Percentiles rank a stretch among this genome's conserved stretches.
These are phyloP conservation scores for Chironomus tentans DNA, from an alignment of 2,888 invertebrate species.

Conservation along the genomic window DNA sequence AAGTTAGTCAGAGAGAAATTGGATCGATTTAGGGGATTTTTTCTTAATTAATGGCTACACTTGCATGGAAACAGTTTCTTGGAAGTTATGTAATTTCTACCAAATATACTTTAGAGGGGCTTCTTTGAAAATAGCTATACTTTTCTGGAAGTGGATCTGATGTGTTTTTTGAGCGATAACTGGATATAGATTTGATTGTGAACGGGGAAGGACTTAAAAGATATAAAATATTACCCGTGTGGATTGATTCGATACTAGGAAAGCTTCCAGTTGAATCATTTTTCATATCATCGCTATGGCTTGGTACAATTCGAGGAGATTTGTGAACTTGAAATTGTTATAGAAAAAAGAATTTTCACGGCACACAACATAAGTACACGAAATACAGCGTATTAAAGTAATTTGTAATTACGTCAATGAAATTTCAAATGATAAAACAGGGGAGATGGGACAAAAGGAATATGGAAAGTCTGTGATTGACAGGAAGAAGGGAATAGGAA, in stretches of 20 bases:
- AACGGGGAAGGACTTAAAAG: neutral
- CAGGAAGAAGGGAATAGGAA: neutral
- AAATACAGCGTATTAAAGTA: neutral
- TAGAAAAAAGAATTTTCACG: neutral
- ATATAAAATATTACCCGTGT: conserved; percentile 22
- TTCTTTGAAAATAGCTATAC: too few relatives aligned
- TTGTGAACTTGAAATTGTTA: neutral
- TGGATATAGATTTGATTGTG: too few relatives aligned
- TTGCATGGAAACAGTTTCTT: too few relatives aligned
- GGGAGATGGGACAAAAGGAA: neutral
- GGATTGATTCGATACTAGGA: conserved; percentile 27
- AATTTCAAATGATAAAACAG: neutral
- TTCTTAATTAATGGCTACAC: too few relatives aligned
- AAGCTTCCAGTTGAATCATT: conserved; percentile 20
- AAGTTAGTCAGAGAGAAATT: too few relatives aligned
- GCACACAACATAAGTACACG: too few relatives aligned
- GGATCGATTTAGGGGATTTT: too few relatives aligned
- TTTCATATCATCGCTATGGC: neutral
- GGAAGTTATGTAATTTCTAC: too few relatives aligned
- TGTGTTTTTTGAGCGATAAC: too few relatives aligned
- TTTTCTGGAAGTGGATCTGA: too few relatives aligned
- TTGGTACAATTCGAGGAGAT: neutral
- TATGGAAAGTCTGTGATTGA: neutral
- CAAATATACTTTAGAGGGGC: too few relatives aligned
- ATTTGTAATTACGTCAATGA: neutral